phyloP scores from a whole-genome alignment of 2,797 vertebrate species.

The Sibirionetta formosa region DNA sequence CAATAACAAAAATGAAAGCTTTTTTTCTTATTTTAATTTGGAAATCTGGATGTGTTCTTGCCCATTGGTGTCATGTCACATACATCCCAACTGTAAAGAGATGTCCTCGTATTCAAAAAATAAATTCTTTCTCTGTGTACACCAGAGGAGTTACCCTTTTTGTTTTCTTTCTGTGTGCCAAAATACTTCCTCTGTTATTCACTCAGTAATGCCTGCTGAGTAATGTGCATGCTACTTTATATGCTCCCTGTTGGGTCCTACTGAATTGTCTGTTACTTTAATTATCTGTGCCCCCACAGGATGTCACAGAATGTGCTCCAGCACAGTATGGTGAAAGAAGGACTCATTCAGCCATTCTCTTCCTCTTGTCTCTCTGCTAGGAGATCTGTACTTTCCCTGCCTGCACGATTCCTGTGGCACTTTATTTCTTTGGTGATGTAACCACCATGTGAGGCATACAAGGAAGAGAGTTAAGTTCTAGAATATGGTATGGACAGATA shows the following conservation, averaged over 20 bases:
- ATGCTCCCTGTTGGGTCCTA: background rate
- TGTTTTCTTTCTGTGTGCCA: background rate
- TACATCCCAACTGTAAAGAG: background rate
- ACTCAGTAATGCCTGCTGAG: background rate
- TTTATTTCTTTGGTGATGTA: background rate
- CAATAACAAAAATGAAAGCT: background rate
- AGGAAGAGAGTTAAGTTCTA: background rate
- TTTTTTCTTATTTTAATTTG: background rate
- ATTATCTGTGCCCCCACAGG: background rate
- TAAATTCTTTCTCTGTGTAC: background rate
- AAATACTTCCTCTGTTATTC: background rate
- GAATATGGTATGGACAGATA: background rate
- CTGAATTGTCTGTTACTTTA: background rate
- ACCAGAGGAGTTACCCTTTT: background rate
- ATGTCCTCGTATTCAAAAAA: background rate
- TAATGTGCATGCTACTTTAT: background rate
- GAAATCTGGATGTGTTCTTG: background rate
- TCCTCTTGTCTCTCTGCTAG: background rate
- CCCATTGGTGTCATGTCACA: background rate
- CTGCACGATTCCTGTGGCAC: background rate
- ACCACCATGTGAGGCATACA: background rate
- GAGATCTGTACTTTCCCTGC: background rate
- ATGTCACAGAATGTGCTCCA: background rate
- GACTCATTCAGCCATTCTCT: background rate
- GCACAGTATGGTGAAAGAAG: background rate